phyloP scores from a whole-genome alignment of 2,888 invertebrate genomes.

The Julus scanicus region DNA sequence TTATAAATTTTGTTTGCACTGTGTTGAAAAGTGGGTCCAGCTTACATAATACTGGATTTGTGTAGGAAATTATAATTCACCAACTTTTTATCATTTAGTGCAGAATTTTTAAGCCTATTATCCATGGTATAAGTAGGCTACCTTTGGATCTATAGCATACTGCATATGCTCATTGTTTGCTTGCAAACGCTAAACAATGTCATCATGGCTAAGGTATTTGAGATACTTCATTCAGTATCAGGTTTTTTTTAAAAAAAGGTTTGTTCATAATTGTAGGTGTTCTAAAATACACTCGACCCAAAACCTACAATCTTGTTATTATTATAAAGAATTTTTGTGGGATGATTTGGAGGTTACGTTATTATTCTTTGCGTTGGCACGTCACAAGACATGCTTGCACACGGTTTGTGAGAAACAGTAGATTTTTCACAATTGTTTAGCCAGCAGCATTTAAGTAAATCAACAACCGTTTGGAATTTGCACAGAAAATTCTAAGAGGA shows the following conservation, averaged over 20 bases:
- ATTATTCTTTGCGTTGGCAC: not conserved
- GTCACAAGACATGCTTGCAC: not conserved
- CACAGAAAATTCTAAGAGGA: not conserved
- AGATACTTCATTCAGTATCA: not conserved
- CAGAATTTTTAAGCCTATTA: conserved; percentile 1
- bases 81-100: not conserved
- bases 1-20: not conserved
- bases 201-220: not conserved
- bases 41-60: not conserved
- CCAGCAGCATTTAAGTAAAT: not conserved
- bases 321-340: not conserved
- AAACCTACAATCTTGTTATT: conserved; percentile 5
- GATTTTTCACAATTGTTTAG: not conserved
- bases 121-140: not conserved
- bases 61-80: not conserved
- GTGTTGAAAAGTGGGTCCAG: not conserved
- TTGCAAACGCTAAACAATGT: not conserved
- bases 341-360: not conserved
- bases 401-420: not conserved
- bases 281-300: not conserved
- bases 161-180: not conserved
- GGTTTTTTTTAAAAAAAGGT: not conserved
- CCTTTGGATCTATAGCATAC: not conserved
- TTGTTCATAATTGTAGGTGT: not conserved
- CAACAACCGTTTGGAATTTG: not conserved